Base-by-base conservation (phyloP, 2,113 vertebrate species). In the Sander vitreus region DNA sequence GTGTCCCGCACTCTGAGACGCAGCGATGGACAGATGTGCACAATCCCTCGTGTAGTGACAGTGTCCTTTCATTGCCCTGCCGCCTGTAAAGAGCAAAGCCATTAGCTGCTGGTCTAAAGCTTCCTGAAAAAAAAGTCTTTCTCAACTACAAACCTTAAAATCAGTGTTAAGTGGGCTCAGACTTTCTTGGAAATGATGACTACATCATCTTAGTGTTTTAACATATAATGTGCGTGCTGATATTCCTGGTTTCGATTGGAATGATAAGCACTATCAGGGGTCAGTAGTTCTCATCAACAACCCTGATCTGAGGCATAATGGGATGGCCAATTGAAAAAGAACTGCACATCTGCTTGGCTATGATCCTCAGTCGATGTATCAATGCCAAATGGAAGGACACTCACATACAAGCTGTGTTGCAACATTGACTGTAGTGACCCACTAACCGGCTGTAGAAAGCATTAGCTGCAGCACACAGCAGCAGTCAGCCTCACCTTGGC, bases 401-500 rank as follows among this genome's bases (percentile, higher is more conserved):
- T 76, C 73, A 36, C 23, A 60, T 65, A 69, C 54, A 27, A 76
- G 58, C 83, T 58, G 58, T 85, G 78, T 57, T 79, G 59, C 62
- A 63, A 23, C 85, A 70, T 36, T 59, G 48, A 66, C 73, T 78
- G 51, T 65, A 63, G 59, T 91, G 90, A 88, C 86, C 86, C 80
- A 85, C 83, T 90, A 87, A 89, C 85, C 75, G 4, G 62, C 18
- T 79, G 68, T 45, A 69, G 57, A 23, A 76, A 76, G 60, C 59
- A 39, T 48, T 33, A 66, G 60, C 86, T 75, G 75, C 78, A 80
- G 84, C 18, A 1, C 67, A 73, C 55, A 58, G 74, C 76, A 67
- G 71, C 69, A 80, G 54, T 82, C 82, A 68, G 67, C 66, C 36
- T 88, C 72, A 87, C 85, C 89, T 85, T 87, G 81, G 43, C 75